Evolutionary conservation across 1,140 invertebrate species (phyloP), one percentile per base, ranked within the genome.

Genomic region (Drosophila arizonae): DNA sequence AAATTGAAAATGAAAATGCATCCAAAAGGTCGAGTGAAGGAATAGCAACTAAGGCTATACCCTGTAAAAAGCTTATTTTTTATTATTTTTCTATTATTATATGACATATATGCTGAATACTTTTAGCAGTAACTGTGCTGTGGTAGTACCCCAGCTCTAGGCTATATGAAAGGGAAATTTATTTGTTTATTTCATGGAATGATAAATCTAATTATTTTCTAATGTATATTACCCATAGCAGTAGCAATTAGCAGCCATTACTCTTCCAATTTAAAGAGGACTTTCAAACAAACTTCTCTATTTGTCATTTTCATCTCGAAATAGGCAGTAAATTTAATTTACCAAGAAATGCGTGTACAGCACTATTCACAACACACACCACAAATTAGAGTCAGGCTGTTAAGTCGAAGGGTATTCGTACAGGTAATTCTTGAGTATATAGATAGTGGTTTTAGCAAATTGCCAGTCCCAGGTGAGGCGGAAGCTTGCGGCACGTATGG

Each of bases 391-490:
- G 4, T 5, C 15, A 54, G 10, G 51, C 11, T 15, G 5, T 1
- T 8, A 43, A 41, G 33, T 57, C 13, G 26, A 24, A 21, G 55
- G 55, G 55, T n/a, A 57, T 41, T 33, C 17, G 17, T 24, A 21
- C 13, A 15, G 33, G 36, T 11, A 50, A 33, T 39, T 50, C 17
- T 0, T n/a, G 17, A 24, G 11, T 50, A 5, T 21, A 26, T 24
- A 50, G 43, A 13, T 60, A 21, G 33, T 15, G 57, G 26, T 46
- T 28, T 46, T 33, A 36, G 6, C 28, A 60, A 33, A 60, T 48
- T 60, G 45, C 11, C 13, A 17, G 28, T 15, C 13, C 0, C 26
- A 46, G n/a, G 43, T 46, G 17, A 15, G 4, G 28, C 15, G 13
- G 15, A 30, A 21, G 57, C 21, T 21, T 17, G 10, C 0, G 28